Evolutionary conservation across 1,140 invertebrate genomes (phyloP), one percentile per base, ranked within the genome.

Genomic region (Caenorhabditis brenneri): DNA sequence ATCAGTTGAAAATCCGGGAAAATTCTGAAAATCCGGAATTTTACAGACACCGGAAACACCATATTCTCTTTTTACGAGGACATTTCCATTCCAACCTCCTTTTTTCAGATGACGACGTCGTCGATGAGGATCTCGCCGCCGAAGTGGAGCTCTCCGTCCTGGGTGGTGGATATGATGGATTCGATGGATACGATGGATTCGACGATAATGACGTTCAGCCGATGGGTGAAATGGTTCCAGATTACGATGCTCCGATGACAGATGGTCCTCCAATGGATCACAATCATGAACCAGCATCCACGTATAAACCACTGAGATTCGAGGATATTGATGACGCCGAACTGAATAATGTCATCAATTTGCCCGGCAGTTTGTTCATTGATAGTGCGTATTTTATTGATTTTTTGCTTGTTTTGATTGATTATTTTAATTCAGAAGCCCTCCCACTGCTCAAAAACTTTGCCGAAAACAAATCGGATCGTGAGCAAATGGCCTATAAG

Each of bases 251-350:
- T 36, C 60, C 31, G 2, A n/a, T 16, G 42, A 46, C 16, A 16
- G 42, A 16, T 46, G 42, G 42, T 9, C 10, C 10, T 58, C 7
- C 51, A 0, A 6, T 15, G 29, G 1, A 29, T 2, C 31, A 33
- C n/a, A 10, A 6, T 39, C 15, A 22, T 42, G 36, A n/a, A 36
- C 65, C 65, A 24, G 7, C 31, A 7, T 22, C 58, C 24, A 19
- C 29, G 10, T 65, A 24, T 22, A 31, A 33, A 24, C 65, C 65
- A 42, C n/a, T 42, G 16, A 33, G 29, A 46, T 74, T 74, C 36
- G 65, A 42, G 65, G 65, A 74, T 74, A 74, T 74, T 22, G 65
- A 74, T 42, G 65, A 74, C 24, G 65, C 33, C 36, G 36, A 42
- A 12, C 12, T 74, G 36, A 74, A 74, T 31, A 42, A 15, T 42